A percentile compares a stretch with the other conserved stretches of the same genome.
These are phyloP conservation scores for Drosophila cognata DNA, from an alignment of 2,888 invertebrate species.

Conservation along the genomic window DNA sequence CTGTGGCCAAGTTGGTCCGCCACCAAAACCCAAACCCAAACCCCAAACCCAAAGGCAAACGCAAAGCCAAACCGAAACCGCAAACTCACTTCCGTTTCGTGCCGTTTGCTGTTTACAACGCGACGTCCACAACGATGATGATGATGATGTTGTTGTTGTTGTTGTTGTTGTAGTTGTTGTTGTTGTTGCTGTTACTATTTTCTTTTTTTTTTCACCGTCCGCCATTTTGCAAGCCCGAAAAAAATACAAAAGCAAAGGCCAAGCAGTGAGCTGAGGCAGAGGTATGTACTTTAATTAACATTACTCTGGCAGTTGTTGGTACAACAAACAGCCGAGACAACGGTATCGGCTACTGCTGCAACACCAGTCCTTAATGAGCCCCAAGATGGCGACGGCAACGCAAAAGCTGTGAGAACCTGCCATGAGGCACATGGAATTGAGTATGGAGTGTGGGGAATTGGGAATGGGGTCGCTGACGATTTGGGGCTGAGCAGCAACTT, in stretches of 20 bases:
- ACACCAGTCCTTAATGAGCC: slow-evolving; percentile 40
- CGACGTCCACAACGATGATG: slow-evolving; percentile 19
- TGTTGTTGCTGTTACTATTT: slow-evolving; percentile 14
- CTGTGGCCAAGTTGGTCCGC: slow-evolving; percentile 61
- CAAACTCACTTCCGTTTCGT: slow-evolving; percentile 80
- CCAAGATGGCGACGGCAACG: slow-evolving; percentile 50
- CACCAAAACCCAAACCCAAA: slow-evolving; percentile 55
- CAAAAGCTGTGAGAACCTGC: slow-evolving; percentile 56
- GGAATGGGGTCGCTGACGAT: slow-evolving; percentile 22
- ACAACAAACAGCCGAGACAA: slow-evolving; percentile 2
- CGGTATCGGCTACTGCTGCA: slow-evolving; percentile 12
- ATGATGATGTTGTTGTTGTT: neutral
- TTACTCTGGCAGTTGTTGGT: slow-evolving; percentile 31
- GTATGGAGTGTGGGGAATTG: neutral
- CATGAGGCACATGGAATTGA: neutral
- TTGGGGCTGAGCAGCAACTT: slow-evolving; percentile 18
- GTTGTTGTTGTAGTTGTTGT: slow-evolving; percentile 8
- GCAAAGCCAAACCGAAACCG: slow-evolving; percentile 59
- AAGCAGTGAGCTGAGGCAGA: slow-evolving; percentile 18
- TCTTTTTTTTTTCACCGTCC: slow-evolving; percentile 24
- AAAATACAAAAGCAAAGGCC: slow-evolving; percentile 23
- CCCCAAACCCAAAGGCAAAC: slow-evolving; percentile 51
- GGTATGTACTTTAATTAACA: slow-evolving; percentile 65
- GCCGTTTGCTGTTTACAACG: slow-evolving; percentile 51
- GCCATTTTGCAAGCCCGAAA: slow-evolving; percentile 65